Conservation (phyloP, 2,888 invertebrate species). For the Caenorhabditis uteleia region DNA sequence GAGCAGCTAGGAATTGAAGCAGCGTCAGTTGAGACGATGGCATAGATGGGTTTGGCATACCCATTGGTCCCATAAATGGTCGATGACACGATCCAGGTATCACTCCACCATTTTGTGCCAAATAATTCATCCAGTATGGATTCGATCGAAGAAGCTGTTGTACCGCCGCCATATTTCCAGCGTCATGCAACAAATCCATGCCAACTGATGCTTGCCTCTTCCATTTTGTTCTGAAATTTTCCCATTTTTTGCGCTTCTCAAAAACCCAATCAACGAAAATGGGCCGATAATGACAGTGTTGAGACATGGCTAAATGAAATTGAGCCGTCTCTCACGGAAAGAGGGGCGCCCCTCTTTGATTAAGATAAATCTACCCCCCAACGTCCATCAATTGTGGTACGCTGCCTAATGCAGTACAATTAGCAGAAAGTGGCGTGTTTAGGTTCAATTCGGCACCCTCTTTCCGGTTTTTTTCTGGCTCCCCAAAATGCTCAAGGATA, state of each 20-base stretch:
- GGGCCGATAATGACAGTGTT: conserved; percentile 27
- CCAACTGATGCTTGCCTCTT: conserved; percentile 98
- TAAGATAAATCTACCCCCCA: conserved; percentile 39
- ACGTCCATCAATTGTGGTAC: conserved; percentile 3
- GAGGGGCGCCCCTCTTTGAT: conserved; percentile 28
- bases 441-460: conserved; percentile 45
- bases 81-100: conserved; percentile 11
- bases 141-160: conserved; percentile 75
- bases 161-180: conserved; percentile 95
- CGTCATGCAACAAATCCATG: conserved; percentile 91
- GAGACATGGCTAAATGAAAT: conserved; percentile 12
- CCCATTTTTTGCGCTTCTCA: background rate
- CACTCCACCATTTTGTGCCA: conserved; percentile 2
- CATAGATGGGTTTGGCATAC: conserved; percentile 8
- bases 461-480: too few species aligned
- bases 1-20: conserved; percentile 25
- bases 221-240: conserved; percentile 88
- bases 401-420: conserved; percentile 46
- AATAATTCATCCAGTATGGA: conserved; percentile 66
- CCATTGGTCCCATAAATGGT: conserved; percentile 24
- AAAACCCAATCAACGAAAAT: conserved; percentile 14
- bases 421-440: conserved; percentile 50
- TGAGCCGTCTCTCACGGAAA: too few species aligned
- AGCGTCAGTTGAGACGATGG: conserved; percentile 17
- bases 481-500: conserved; percentile 3